phyloP scores from a whole-genome alignment of 1,140 invertebrate genomes.

The Parasteatoda tepidariorum region DNA sequence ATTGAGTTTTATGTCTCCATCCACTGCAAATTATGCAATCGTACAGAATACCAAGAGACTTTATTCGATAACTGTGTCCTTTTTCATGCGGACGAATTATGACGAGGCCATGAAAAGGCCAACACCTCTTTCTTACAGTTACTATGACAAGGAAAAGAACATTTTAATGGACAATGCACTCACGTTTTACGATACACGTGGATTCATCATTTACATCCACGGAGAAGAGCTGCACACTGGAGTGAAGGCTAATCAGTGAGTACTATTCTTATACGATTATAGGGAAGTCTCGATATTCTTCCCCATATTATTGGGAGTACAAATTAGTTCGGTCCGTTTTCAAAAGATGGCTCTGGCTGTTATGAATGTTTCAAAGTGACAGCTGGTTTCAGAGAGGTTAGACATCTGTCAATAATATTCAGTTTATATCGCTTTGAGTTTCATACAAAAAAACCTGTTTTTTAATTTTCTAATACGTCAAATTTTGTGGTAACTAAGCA shows the following conservation, averaged over 20 bases:
- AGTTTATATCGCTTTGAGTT: too few relatives aligned
- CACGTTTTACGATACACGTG: conserved; percentile 33
- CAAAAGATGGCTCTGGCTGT: too few relatives aligned
- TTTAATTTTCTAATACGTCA: too few relatives aligned
- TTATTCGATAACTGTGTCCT: conserved; percentile 48
- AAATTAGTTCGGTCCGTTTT: too few relatives aligned
- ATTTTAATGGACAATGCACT: conserved; percentile 43
- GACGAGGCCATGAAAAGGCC: neutral
- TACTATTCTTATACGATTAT: neutral
- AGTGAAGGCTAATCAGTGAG: conserved; percentile 33
- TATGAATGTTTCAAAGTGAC: too few relatives aligned
- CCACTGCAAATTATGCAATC: conserved; percentile 34
- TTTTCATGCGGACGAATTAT: conserved; percentile 32
- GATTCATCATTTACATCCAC: conserved; percentile 43
- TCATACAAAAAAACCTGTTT: too few relatives aligned
- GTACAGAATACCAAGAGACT: neutral
- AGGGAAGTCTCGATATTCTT: too few relatives aligned
- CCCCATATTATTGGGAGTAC: too few relatives aligned
- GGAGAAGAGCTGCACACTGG: conserved; percentile 34
- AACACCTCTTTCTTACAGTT: conserved; percentile 45
- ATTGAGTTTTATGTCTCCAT: conserved; percentile 8
- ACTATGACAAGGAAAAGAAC: neutral
- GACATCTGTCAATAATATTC: too few relatives aligned
- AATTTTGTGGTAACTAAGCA: too few relatives aligned
- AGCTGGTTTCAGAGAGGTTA: too few relatives aligned